Base-by-base conservation (phyloP, 2,888 invertebrate genomes). In the Glomeris marginata region DNA sequence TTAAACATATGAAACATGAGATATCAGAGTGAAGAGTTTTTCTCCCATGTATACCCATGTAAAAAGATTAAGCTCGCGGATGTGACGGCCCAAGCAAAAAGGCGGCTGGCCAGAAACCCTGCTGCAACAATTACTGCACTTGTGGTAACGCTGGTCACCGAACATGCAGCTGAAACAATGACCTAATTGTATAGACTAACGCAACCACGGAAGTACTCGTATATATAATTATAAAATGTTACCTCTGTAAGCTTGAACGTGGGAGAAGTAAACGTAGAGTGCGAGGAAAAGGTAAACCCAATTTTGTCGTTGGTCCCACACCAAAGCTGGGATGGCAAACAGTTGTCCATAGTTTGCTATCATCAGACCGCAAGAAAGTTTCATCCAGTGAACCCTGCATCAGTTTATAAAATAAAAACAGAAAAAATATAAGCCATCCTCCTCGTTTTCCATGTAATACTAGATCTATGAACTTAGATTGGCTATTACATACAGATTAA, bases 291-390 rank as follows among this genome's bases (percentile, higher is more conserved):
- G 13, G 42, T 53, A 53, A n/a, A 53, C 36, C 16, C 41, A 33
- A 37, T 42, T 48, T 10, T 35, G 28, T 33, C 42, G 37, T 15
- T 44, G 45, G 10, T 42, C 51, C 53, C 53, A 53, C 10, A 53
- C 38, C 21, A 53, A 35, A 21, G 50, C 49, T 6, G 53, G 53
- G 34, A 53, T 43, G 18, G 42, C 41, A 16, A 53, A 37, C 13
- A 53, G 21, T 45, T 51, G 47, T 2, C 53, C 53, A 18, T 47
- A 47, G 44, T 50, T 45, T 10, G 43, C 53, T 1, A 53, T 21
- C 13, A 53, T 47, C 20, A 53, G 34, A 13, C 36, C 53, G 22
- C 45, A 22, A 3, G 51, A 22, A 2, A 53, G 43, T 13, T 42
- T 41, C 13, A 20, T 35, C 11, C 13, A 13, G 16, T 2, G 18